phyloP scores from a whole-genome alignment of 1,140 invertebrate species.

The Conus ventricosus region DNA sequence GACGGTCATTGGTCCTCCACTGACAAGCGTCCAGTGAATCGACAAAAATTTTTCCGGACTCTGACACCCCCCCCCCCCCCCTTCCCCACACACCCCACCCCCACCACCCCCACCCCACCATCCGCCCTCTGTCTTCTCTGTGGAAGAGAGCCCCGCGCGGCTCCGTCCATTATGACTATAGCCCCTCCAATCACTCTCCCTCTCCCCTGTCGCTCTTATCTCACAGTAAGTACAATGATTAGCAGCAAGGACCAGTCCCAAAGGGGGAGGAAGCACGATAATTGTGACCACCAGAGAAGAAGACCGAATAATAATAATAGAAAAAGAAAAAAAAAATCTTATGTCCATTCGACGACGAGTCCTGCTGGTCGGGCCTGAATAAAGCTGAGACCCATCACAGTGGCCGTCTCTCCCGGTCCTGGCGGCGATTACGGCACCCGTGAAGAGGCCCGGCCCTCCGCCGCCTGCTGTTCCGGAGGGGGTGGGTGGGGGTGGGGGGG shows the following conservation, averaged over 20 bases:
- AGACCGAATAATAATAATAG: background rate
- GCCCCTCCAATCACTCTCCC: background rate
- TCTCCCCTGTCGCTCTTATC: background rate
- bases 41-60: background rate
- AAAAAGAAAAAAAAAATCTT: no score
- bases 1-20: no score
- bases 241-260: background rate
- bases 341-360: background rate
- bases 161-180: background rate
- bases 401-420: no score
- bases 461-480: background rate
- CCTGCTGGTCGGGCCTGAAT: background rate
- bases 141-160: no score
- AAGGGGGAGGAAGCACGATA: background rate
- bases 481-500: background rate
- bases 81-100: no score
- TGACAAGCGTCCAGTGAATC: background rate
- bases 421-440: background rate
- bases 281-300: background rate
- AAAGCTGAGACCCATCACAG: background rate
- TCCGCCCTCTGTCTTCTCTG: no score
- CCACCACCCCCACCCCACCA: no score
- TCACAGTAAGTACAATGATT: background rate
- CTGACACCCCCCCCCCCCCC: background rate
- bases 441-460: background rate